Evolutionary conservation across 2,888 invertebrate species (phyloP).

Genomic region (Sinopyrophorus schimmeli): DNA sequence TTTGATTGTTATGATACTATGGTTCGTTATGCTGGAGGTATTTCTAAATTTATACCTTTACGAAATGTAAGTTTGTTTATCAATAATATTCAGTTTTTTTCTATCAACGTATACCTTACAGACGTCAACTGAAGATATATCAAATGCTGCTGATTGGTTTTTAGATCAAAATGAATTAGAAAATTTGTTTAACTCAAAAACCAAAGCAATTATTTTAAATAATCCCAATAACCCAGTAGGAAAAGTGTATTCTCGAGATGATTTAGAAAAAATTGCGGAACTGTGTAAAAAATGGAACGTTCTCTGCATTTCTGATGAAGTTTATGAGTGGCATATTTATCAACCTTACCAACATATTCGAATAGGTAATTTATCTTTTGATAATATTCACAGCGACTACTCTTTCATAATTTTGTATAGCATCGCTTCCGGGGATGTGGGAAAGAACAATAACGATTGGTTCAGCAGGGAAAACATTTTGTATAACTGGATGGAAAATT

Average conservation of each 20-base stretch:
- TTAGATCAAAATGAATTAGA: conserved; percentile 81
- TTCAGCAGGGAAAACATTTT: conserved; percentile 97
- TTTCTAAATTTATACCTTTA: conserved; percentile 86
- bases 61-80: conserved; percentile 68
- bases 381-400: not conserved
- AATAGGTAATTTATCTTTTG: conserved; percentile 67
- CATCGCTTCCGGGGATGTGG: conserved; percentile 91
- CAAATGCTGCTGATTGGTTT: conserved; percentile 84
- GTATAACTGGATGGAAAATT: conserved; percentile 95
- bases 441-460: conserved; percentile 96
- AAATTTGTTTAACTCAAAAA: conserved; percentile 79
- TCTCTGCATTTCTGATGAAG: conserved; percentile 93
- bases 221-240: conserved; percentile 98
- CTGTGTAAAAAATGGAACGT: conserved; percentile 92
- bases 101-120: not conserved
- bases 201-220: conserved; percentile 93
- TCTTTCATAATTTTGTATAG: conserved; percentile 22
- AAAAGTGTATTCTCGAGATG: conserved; percentile 76
- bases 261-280: conserved; percentile 77
- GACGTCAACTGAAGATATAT: conserved; percentile 51
- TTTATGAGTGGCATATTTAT: conserved; percentile 97
- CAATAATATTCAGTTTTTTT: too few species aligned
- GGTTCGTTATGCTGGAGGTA: conserved; percentile 85
- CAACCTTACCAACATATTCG: conserved; percentile 81
- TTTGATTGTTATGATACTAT: conserved; percentile 98